Percentiles rank a stretch among this genome's conserved stretches.
Evolutionary conservation across 2,888 invertebrate species (phyloP).

Genomic region (Spilarctia lutea): DNA sequence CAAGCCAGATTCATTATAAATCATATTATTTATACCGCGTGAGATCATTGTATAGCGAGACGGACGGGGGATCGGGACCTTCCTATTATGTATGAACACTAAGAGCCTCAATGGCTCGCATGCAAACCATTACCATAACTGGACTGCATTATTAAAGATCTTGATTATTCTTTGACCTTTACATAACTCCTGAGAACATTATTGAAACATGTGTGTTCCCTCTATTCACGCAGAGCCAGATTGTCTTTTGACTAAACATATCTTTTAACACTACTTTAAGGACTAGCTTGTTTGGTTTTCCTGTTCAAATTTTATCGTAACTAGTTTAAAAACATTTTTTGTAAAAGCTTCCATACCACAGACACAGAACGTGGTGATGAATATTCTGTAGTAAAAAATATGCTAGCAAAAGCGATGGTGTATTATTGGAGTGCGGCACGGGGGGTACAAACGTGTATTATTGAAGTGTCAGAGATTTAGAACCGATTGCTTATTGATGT

Average conservation of each 20-base stretch:
- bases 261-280: neutral
- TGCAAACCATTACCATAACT: slow-evolving; percentile 21
- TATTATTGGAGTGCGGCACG: neutral
- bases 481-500: slow-evolving; percentile 22
- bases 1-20: slow-evolving; percentile 32
- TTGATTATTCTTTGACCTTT: slow-evolving; percentile 7
- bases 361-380: neutral
- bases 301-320: neutral
- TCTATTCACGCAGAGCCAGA: slow-evolving; percentile 1
- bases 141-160: slow-evolving; percentile 14
- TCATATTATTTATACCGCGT: slow-evolving; percentile 21
- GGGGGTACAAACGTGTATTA: slow-evolving; percentile 13
- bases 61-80: slow-evolving; percentile 11
- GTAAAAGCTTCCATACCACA: no score
- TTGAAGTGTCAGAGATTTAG: slow-evolving; percentile 14
- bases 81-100: slow-evolving; percentile 14
- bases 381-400: neutral
- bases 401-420: neutral
- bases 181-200: slow-evolving; percentile 5
- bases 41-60: slow-evolving; percentile 15
- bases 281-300: neutral
- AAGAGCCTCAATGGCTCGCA: slow-evolving; percentile 9
- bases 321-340: neutral
- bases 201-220: slow-evolving; percentile 1
- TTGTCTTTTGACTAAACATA: neutral